Base-by-base conservation (phyloP, 2,888 invertebrate species). In the Dione vanillae region DNA sequence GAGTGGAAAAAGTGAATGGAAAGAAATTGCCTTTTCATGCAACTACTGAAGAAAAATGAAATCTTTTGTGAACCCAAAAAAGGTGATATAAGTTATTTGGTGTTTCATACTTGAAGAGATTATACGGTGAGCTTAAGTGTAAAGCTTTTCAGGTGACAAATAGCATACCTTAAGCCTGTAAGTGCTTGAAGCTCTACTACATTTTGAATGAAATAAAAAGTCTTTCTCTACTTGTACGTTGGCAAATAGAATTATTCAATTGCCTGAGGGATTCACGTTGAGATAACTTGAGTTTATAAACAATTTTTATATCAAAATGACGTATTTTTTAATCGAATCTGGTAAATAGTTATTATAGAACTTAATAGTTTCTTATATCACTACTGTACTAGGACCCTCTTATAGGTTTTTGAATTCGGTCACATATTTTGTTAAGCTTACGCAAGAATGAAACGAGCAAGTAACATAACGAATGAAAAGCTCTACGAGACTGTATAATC, bases 1-100 rank as follows among this genome's bases (percentile, higher is more conserved):
- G 27, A 27, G 27, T 27, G 27, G 27, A 27, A 27, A 27, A 51
- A 43, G 45, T 51, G 51, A 40, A 59, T 62, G 68, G 61, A 47
- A 47, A 62, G 11, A 68, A 68, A 37, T 62, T 68, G 68, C 62
- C 62, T 64, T 62, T 68, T 68, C 68, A 62, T 54, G 35, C 54
- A 62, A 37, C 62, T 52, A 45, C 20, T 68, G 19, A 62, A 54
- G 62, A 68, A 62, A 67, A 62, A 62, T 62, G 68, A 54, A 61
- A 62, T 37, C 68, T 47, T 68, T 68, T 68, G 68, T 68, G 37
- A 54, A 52, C 52, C 51, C 51, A 52, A 61, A 61, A 54, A 54
- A n/a, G 64, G 37, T 49, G 68, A 43, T 62, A 54, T 62, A 47
- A 43, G 52, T 68, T 61, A 61, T 43, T 52, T 47, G 43, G 51